Evolutionary conservation across 2,113 vertebrate genomes (phyloP).

Genomic region (Xiphophorus couchianus): DNA sequence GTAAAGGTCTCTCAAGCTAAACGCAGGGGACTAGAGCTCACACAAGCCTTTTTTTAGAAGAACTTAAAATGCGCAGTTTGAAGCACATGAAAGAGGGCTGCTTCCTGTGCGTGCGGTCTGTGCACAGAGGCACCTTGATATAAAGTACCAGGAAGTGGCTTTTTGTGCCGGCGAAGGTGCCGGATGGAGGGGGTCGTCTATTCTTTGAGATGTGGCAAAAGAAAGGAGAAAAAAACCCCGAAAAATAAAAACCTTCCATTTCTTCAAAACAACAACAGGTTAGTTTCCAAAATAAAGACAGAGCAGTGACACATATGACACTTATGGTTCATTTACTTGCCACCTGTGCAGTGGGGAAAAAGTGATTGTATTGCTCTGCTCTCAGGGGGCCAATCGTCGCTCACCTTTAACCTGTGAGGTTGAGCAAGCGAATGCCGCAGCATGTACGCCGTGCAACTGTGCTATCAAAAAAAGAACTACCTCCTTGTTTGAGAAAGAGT

Average conservation of each 20-base stretch:
- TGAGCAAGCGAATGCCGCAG: constrained; percentile 65
- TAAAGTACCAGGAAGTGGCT: constrained; percentile 77
- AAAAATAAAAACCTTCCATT: constrained; percentile 50
- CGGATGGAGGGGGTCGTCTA: constrained; percentile 35
- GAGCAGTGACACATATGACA: constrained; percentile 16
- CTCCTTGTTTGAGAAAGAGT: constrained; percentile 75
- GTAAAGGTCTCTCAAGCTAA: constrained; percentile 2
- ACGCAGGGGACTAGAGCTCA: constrained; percentile 43
- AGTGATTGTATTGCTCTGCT: constrained; percentile 33
- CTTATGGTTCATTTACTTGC: constrained; percentile 23
- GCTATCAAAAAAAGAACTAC: constrained; percentile 65
- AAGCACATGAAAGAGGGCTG: constrained; percentile 70
- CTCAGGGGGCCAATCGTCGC: constrained; percentile 5
- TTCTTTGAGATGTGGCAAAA: constrained; percentile 37
- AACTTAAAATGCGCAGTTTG: constrained; percentile 30
- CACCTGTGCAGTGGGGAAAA: constrained; percentile 42
- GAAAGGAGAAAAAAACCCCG: neutral
- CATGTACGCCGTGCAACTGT: constrained; percentile 70
- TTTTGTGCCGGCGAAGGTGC: constrained; percentile 59
- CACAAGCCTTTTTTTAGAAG: constrained; percentile 30
- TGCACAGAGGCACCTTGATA: constrained; percentile 62
- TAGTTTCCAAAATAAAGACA: constrained; percentile 62
- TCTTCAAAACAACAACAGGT: constrained; percentile 44
- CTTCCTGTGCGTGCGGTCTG: constrained; percentile 78
- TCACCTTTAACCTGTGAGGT: constrained; percentile 66